Conservation (phyloP, 2,888 invertebrate species). For the Protula sp. region DNA sequence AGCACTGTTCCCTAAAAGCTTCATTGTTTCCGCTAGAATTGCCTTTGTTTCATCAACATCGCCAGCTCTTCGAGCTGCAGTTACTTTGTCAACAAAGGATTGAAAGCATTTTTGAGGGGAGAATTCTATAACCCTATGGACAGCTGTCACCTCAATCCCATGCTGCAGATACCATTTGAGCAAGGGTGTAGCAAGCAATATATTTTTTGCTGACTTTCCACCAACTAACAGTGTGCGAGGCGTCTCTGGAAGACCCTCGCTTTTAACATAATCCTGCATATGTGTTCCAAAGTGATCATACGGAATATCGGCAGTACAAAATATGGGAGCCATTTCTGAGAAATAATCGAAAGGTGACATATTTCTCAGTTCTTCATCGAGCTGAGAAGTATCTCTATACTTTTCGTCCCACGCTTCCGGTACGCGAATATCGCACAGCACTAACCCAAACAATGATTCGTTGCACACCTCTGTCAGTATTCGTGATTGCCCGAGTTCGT, state of each 20-base stretch:
- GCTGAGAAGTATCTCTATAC: no score
- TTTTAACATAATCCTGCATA: slow-evolving; percentile 2
- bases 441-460: not conserved
- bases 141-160: slow-evolving; percentile 6
- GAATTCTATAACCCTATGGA: slow-evolving; percentile 13
- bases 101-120: slow-evolving; percentile 1
- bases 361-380: no score
- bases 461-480: not conserved
- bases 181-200: slow-evolving; percentile 11
- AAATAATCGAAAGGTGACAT: slow-evolving; percentile 1
- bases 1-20: slow-evolving; percentile 5
- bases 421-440: not conserved
- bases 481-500: not conserved
- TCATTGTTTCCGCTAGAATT: not conserved
- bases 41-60: slow-evolving; percentile 1
- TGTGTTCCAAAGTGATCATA: not conserved
- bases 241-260: not conserved
- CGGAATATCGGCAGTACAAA: slow-evolving; percentile 2
- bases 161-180: slow-evolving; percentile 12
- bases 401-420: not conserved
- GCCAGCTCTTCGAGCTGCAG: not conserved
- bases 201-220: slow-evolving; percentile 2
- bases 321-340: slow-evolving; percentile 5
- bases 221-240: not conserved
- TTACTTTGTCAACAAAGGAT: slow-evolving; percentile 1